Conservation (phyloP, 2,888 invertebrate genomes). For the Callosobruchus maculatus region DNA sequence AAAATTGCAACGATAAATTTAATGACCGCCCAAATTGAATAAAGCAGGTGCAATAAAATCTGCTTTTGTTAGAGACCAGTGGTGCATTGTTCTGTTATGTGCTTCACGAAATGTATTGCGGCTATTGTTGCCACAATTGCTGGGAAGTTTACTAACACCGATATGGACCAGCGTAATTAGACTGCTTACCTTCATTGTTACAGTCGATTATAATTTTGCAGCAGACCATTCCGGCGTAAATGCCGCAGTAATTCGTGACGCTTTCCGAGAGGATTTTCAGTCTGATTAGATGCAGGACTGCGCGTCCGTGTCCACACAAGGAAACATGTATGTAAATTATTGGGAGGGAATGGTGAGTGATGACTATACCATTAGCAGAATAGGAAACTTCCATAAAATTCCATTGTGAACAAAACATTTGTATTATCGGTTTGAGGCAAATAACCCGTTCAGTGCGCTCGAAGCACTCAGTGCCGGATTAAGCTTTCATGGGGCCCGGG, state of each 20-base stretch:
- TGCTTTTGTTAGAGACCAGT: not conserved
- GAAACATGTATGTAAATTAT: not conserved
- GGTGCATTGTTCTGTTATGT: not conserved
- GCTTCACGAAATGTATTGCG: not conserved
- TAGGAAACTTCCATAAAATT: no score
- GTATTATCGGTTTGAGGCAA: no score
- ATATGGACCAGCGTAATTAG: not conserved
- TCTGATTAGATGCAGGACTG: not conserved
- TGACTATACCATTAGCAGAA: no score
- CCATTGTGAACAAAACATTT: no score
- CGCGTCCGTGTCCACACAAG: no score
- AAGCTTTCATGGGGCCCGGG: no score
- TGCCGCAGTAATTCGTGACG: not conserved
- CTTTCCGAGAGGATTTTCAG: not conserved
- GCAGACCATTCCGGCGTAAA: not conserved
- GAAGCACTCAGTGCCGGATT: no score
- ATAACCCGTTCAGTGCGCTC: no score
- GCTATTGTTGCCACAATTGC: not conserved
- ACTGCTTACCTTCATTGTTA: not conserved
- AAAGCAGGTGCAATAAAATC: not conserved
- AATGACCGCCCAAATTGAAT: not conserved
- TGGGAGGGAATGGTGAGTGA: not conserved
- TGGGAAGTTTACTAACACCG: not conserved
- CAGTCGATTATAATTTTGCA: not conserved
- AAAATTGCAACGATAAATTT: no score